phyloP scores from a whole-genome alignment of 2,888 invertebrate genomes.

The Bombylius discolor region DNA sequence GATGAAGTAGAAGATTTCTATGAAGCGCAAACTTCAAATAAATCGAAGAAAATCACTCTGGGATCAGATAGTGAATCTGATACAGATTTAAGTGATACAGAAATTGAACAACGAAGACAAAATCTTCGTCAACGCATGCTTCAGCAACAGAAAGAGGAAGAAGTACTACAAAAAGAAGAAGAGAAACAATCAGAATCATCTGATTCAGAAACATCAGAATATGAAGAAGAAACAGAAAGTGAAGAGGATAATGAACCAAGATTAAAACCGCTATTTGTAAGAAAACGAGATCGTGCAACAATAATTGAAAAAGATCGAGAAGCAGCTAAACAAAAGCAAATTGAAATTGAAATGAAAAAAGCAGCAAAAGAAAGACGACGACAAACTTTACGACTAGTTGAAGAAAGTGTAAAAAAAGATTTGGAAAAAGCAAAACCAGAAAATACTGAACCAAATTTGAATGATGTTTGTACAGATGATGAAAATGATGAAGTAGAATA shows the following conservation, averaged over 20 bases:
- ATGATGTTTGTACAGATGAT: conserved; percentile 84
- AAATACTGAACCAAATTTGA: conserved; percentile 61
- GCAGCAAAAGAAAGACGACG: conserved; percentile 77
- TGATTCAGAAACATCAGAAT: conserved; percentile 62
- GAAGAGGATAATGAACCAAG: conserved; percentile 86
- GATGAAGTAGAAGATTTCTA: conserved; percentile 30
- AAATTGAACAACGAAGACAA: conserved; percentile 70
- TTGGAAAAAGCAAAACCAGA: conserved; percentile 50
- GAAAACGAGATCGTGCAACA: conserved; percentile 86
- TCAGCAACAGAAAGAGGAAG: conserved; percentile 58
- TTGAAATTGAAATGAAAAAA: conserved; percentile 69
- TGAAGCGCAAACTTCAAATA: conserved; percentile 35
- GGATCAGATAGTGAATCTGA: conserved; percentile 54
- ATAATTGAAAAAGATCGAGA: conserved; percentile 90
- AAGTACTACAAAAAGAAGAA: conserved; percentile 43
- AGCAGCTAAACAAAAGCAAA: conserved; percentile 67
- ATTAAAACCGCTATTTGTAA: conserved; percentile 87
- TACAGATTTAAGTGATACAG: conserved; percentile 71
- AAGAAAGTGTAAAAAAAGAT: conserved; percentile 78
- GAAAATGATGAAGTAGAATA: conserved; percentile 95
- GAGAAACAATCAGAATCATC: conserved; percentile 50
- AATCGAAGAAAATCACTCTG: conserved; percentile 31
- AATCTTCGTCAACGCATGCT: conserved; percentile 52
- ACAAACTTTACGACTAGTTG: conserved; percentile 79
- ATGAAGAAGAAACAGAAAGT: conserved; percentile 71